These are phyloP conservation scores for Athalia rosae DNA, from an alignment of 2,888 invertebrate genomes.

Conservation along the genomic window DNA sequence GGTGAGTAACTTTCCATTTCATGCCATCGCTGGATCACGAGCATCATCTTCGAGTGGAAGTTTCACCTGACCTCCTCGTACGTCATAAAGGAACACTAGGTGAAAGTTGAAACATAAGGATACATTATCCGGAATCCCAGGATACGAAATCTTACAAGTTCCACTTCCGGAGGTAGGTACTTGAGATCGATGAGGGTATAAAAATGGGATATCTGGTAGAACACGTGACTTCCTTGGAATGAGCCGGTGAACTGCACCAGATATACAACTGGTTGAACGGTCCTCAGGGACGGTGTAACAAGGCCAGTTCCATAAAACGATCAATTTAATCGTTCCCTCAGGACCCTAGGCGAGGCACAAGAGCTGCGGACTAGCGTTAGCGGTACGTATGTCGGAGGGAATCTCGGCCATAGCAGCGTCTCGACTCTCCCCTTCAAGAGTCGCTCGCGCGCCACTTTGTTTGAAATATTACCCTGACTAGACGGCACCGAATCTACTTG, in stretches of 20 bases:
- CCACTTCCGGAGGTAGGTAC: background rate
- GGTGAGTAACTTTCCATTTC: too few species aligned
- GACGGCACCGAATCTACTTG: slow-evolving; percentile 57
- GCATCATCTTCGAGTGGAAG: too few species aligned
- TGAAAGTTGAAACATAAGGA: too few species aligned
- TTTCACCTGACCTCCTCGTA: too few species aligned
- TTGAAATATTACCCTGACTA: slow-evolving; percentile 62
- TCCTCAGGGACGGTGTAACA: slow-evolving; percentile 59
- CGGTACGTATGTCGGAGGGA: slow-evolving; percentile 45
- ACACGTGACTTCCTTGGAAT: slow-evolving; percentile 18
- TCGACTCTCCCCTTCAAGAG: slow-evolving; percentile 21
- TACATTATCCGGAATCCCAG: too few species aligned
- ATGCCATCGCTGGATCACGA: too few species aligned
- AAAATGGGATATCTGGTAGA: background rate
- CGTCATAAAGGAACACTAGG: too few species aligned
- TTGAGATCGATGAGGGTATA: background rate
- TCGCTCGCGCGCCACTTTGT: slow-evolving; percentile 53
- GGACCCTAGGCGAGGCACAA: slow-evolving; percentile 47
- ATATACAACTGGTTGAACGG: slow-evolving; percentile 46
- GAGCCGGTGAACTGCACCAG: slow-evolving; percentile 13
- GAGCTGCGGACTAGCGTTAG: slow-evolving; percentile 21
- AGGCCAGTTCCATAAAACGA: slow-evolving; percentile 61
- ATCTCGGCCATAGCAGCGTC: slow-evolving; percentile 36
- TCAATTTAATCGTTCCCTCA: slow-evolving; percentile 62
- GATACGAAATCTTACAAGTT: background rate